phyloP scores from a whole-genome alignment of 2,113 vertebrate species.

The Etheostoma cragini region DNA sequence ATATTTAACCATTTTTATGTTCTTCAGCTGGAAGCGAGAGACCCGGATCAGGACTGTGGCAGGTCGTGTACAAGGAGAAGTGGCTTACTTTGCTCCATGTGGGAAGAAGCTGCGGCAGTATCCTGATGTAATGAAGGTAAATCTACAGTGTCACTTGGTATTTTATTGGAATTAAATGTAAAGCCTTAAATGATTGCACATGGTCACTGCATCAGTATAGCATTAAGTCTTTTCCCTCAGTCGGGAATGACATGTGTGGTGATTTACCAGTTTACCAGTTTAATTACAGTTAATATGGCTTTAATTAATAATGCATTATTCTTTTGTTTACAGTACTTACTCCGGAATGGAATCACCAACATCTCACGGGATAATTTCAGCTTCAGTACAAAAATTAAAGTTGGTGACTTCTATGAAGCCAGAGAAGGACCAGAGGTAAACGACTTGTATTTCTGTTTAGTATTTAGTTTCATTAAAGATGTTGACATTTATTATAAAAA shows the following conservation, averaged over 20 bases:
- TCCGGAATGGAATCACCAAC: constrained; percentile 95
- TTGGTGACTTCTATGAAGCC: constrained; percentile 98
- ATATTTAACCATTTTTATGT: constrained; percentile 3
- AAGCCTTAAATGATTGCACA: not conserved
- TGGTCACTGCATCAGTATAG: not conserved
- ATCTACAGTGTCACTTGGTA: too few species aligned
- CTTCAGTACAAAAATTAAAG: constrained; percentile 98
- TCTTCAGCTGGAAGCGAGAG: constrained; percentile 93
- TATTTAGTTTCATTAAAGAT: not conserved
- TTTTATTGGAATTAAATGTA: not conserved
- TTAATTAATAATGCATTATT: constrained; percentile 25
- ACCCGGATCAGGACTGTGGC: constrained; percentile 90
- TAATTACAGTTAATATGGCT: not conserved
- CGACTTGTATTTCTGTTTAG: not conserved
- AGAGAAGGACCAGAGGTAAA: constrained; percentile 95
- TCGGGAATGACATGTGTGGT: not conserved
- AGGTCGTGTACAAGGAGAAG: constrained; percentile 93
- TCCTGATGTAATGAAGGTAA: constrained; percentile 96
- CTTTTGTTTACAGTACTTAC: constrained; percentile 90
- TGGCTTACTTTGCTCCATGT: constrained; percentile 95
- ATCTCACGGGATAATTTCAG: constrained; percentile 98
- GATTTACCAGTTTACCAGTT: not conserved
- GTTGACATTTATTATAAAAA: not conserved
- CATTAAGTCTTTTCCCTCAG: not conserved
- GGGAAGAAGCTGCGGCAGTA: constrained; percentile 96